A percentile compares a stretch with the other conserved stretches of the same genome.
Conservation (phyloP, 2,797 vertebrate genomes). For the Chloroceryle amazona region DNA sequence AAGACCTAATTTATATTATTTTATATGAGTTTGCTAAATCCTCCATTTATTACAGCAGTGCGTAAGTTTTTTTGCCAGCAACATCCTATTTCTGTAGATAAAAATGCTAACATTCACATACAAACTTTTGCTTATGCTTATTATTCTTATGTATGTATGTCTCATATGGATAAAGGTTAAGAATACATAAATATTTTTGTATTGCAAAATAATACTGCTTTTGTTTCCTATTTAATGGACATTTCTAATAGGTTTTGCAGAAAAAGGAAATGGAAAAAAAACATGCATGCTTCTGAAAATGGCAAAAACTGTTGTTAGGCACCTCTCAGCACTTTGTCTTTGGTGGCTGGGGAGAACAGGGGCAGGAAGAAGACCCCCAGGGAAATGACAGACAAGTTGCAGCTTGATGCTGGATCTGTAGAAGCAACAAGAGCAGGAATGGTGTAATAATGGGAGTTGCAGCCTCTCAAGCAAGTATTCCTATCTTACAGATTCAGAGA, state of each 20-base stretch:
- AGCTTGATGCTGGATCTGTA: background rate
- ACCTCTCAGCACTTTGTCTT: background rate
- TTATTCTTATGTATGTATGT: background rate
- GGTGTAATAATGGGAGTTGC: background rate
- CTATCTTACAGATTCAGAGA: background rate
- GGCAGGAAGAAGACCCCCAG: fast-evolving
- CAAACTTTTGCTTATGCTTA: fast-evolving
- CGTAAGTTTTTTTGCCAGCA: background rate
- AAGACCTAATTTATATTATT: background rate
- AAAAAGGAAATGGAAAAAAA: background rate
- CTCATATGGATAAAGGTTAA: background rate
- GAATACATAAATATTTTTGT: background rate
- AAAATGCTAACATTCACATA: background rate
- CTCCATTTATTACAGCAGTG: background rate
- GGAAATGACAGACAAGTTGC: background rate
- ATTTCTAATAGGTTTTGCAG: background rate
- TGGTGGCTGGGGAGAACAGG: background rate
- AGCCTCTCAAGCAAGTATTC: background rate
- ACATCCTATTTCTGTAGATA: background rate
- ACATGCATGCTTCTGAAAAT: background rate
- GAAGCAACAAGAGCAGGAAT: background rate
- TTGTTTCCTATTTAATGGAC: background rate
- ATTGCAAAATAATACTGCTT: background rate
- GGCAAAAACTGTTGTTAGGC: background rate
- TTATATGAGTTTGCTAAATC: background rate